Evolutionary conservation across 2,113 vertebrate genomes (phyloP), one percentile per base, ranked within the genome.

Genomic region (Syngnathoides biaculeatus): DNA sequence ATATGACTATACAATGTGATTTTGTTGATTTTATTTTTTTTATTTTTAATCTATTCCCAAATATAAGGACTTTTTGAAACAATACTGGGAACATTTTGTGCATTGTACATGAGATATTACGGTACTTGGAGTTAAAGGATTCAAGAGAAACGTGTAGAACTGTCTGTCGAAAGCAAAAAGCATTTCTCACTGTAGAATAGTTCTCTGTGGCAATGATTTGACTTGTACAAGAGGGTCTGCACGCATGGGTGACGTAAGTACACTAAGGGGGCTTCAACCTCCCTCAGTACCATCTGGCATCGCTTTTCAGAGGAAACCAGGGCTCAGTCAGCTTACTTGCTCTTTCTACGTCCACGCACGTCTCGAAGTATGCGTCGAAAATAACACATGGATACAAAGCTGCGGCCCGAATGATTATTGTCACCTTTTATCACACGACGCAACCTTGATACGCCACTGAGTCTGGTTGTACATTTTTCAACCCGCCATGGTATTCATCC

Each of bases 181-280:
- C 53, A 52, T 42, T 61, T 48, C 55, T 70, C 30, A 9, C 69
- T 64, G 42, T 8, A 19, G 20, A 69, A 38, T 35, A 14, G 47
- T 59, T 15, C 60, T 71, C 68, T 24, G 64, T 26, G 12, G 65
- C 74, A 61, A 81, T 64, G 64, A 73, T 26, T 76, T 22, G 69
- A 59, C 70, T 67, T 65, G 72, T 67, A 78, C 50, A n/a, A 70
- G 70, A 40, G 70, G 69, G 69, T 68, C 48, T 71, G 78, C 67
- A 52, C 65, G 78, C 80, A 56, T 79, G 83, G 81, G 74, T 88
- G 79, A 82, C 72, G 77, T 82, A 79, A 84, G 82, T 72, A 68
- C 70, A 72, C 68, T 8, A 50, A 75, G 64, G 73, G 75, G 81
- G 75, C 72, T 80, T 81, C 75, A 70, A 70, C 77, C 65, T 81